These are phyloP conservation scores for Frankliniella intonsa DNA, from an alignment of 2,888 invertebrate species.

Conservation along the genomic window DNA sequence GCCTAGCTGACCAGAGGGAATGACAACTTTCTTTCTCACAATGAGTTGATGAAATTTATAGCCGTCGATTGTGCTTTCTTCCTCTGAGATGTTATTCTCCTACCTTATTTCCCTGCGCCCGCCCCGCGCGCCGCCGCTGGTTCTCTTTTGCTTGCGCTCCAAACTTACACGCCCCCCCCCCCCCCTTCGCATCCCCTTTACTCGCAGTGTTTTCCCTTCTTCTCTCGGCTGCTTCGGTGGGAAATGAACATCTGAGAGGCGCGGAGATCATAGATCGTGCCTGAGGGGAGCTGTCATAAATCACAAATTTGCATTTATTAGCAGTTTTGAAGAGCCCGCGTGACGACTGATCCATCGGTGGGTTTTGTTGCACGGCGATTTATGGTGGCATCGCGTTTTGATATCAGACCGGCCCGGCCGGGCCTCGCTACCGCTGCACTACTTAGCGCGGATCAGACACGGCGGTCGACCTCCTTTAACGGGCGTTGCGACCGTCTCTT, in stretches of 20 bases:
- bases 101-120: background rate
- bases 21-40: conserved; percentile 17
- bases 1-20: background rate
- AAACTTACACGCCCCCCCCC: too few species aligned
- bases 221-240: background rate
- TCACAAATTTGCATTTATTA: conserved; percentile 25
- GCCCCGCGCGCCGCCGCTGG: too few species aligned
- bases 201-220: too few species aligned
- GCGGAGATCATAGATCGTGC: conserved; percentile 5
- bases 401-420: background rate
- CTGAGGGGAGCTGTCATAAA: background rate
- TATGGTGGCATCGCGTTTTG: background rate
- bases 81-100: background rate
- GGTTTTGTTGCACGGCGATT: background rate
- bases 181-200: too few species aligned
- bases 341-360: background rate
- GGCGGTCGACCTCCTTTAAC: too few species aligned
- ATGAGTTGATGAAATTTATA: background rate
- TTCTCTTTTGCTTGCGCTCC: background rate
- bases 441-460: too few species aligned
- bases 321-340: conserved; percentile 19
- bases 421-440: background rate
- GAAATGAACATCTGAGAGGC: background rate
- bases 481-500: too few species aligned
- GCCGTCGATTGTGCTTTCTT: background rate